A percentile compares a stretch with the other conserved stretches of the same genome.
Conservation (phyloP, 2,888 invertebrate genomes). For the Mystacides longicornis region DNA sequence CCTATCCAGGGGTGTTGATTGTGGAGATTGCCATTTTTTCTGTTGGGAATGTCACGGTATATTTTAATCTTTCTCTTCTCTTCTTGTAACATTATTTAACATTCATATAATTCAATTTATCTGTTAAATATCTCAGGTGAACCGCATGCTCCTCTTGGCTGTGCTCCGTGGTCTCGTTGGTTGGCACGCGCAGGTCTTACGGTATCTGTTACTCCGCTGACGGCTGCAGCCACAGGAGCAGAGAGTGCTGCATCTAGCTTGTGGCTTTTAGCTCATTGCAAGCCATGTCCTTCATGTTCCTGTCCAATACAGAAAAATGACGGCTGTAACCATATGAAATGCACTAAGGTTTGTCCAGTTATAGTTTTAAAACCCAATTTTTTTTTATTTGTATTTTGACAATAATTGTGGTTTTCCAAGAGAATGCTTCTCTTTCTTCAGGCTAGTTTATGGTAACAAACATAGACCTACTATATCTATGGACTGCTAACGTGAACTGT, state of each 20-base stretch:
- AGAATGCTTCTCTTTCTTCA: too few species aligned
- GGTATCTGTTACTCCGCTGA: slow-evolving; percentile 53
- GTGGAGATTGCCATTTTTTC: slow-evolving; percentile 63
- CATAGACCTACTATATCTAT: too few species aligned
- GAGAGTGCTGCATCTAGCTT: slow-evolving; percentile 58
- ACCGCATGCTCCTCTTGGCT: slow-evolving; percentile 61
- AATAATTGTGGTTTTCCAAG: too few species aligned
- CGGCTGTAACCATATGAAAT: slow-evolving; percentile 67
- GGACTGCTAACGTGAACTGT: too few species aligned
- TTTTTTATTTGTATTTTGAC: neutral
- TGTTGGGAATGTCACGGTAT: slow-evolving; percentile 54
- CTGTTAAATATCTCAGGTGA: slow-evolving; percentile 35
- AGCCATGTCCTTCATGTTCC: slow-evolving; percentile 63
- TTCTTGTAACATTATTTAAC: neutral
- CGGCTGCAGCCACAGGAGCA: slow-evolving; percentile 45
- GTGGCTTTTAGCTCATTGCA: slow-evolving; percentile 63
- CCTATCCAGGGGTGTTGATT: slow-evolving; percentile 58
- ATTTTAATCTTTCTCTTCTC: too few species aligned
- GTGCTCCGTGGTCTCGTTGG: slow-evolving; percentile 57
- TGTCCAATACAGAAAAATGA: slow-evolving; percentile 66
- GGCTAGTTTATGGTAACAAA: too few species aligned
- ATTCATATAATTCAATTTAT: neutral
- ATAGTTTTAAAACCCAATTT: neutral
- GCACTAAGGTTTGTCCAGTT: slow-evolving; percentile 48
- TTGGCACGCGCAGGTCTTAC: slow-evolving; percentile 47